Percentiles rank a stretch among this genome's conserved stretches.
phyloP scores from a whole-genome alignment of 2,797 vertebrate genomes.

The Danio aesculapii region DNA sequence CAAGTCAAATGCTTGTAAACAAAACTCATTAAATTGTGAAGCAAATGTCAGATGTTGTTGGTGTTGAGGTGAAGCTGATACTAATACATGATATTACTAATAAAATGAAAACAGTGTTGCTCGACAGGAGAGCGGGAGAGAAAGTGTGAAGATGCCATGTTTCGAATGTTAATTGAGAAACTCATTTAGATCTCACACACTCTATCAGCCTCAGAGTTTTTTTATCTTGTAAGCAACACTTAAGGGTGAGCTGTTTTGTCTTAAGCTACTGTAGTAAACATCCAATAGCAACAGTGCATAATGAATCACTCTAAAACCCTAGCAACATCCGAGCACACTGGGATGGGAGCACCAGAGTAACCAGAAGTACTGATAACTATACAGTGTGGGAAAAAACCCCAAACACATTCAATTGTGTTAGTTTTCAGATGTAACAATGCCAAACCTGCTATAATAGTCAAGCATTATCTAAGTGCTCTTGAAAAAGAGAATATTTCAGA shows the following conservation, averaged over 20 bases:
- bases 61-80: conserved; percentile 11
- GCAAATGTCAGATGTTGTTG: conserved; percentile 36
- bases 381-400: too few species aligned
- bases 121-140: background rate
- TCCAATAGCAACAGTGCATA: background rate
- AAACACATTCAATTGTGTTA: background rate
- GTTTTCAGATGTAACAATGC: background rate
- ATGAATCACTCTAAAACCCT: background rate
- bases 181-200: conserved; percentile 13
- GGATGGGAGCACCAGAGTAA: too few species aligned
- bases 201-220: background rate
- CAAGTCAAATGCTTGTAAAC: conserved; percentile 35
- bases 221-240: background rate
- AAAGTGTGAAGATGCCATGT: conserved; percentile 28
- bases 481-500: too few species aligned
- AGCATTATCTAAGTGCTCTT: too few species aligned
- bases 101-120: conserved; percentile 4
- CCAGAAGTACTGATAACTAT: too few species aligned
- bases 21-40: conserved; percentile 39
- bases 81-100: conserved; percentile 27
- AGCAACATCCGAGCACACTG: background rate
- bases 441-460: too few species aligned
- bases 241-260: background rate
- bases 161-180: conserved; percentile 44
- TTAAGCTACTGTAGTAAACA: background rate